These are phyloP conservation scores for Sebastes oblongus DNA, from an alignment of 2,797 vertebrate species.

Conservation along the genomic window DNA sequence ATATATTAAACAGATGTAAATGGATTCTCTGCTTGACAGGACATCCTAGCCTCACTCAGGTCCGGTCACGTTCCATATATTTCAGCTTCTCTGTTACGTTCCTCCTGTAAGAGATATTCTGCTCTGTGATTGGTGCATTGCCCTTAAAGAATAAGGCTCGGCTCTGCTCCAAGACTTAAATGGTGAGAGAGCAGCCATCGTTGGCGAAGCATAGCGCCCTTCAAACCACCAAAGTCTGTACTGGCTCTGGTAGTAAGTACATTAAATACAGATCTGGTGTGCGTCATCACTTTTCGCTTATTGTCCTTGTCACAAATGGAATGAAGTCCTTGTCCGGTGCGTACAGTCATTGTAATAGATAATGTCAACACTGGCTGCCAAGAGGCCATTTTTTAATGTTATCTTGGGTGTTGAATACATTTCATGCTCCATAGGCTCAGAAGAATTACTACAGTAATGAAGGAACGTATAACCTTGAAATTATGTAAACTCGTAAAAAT, in stretches of 20 bases:
- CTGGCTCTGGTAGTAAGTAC: conserved; percentile 12
- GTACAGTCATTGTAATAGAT: conserved; percentile 32
- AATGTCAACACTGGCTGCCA: conserved; percentile 36
- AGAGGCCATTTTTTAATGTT: conserved; percentile 24
- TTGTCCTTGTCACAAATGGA: conserved; percentile 44
- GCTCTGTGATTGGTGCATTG: background rate
- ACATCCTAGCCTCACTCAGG: background rate
- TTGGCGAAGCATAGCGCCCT: conserved; percentile 17
- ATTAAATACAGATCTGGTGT: conserved; percentile 48
- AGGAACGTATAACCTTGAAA: conserved; percentile 33
- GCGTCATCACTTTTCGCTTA: conserved; percentile 45
- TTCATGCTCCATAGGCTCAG: conserved; percentile 35
- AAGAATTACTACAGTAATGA: conserved; percentile 16
- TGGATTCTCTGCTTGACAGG: background rate
- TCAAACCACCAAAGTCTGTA: conserved; percentile 19
- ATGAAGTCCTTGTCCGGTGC: conserved; percentile 20
- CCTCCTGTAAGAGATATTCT: background rate
- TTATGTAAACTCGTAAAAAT: conserved; percentile 21
- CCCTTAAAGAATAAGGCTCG: background rate
- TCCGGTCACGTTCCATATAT: no score
- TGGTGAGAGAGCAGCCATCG: conserved; percentile 5
- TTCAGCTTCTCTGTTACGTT: no score
- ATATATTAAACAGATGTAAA: background rate
- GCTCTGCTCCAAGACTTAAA: conserved; percentile 10
- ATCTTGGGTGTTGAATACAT: conserved; percentile 29